Evolutionary conservation across 1,140 invertebrate genomes (phyloP).

Genomic region (Listronotus oregonensis): DNA sequence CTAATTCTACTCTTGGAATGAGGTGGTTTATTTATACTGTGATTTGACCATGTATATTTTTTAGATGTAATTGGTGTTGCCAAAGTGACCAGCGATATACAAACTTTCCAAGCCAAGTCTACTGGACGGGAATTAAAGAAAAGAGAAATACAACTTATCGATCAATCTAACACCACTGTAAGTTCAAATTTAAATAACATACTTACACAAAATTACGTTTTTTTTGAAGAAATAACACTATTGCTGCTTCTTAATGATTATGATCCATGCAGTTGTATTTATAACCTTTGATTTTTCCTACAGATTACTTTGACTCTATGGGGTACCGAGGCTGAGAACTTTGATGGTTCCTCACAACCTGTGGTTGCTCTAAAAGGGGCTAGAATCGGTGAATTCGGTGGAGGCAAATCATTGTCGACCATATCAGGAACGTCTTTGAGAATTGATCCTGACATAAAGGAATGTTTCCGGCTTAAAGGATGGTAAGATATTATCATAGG

Average conservation of each 20-base stretch:
- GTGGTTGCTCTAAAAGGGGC: constrained; percentile 84
- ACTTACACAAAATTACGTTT: too few species aligned
- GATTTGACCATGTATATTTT: constrained; percentile 36
- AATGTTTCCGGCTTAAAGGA: constrained; percentile 81
- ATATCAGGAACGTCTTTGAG: constrained; percentile 66
- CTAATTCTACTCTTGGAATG: too few species aligned
- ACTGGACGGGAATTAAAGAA: constrained; percentile 87
- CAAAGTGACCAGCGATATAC: constrained; percentile 73
- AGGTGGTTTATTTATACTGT: too few species aligned
- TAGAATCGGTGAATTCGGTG: constrained; percentile 74
- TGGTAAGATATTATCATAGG: too few species aligned
- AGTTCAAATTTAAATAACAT: constrained; percentile 40
- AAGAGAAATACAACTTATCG: constrained; percentile 85
- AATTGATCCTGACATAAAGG: constrained; percentile 85
- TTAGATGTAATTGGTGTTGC: constrained; percentile 91
- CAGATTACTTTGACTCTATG: constrained; percentile 74
- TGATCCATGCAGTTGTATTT: neutral
- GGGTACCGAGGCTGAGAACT: constrained; percentile 83
- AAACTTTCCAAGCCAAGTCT: constrained; percentile 71
- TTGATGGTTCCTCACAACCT: constrained; percentile 75
- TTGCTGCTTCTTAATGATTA: neutral
- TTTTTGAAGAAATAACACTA: too few species aligned
- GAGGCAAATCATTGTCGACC: constrained; percentile 71
- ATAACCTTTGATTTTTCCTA: constrained; percentile 11
- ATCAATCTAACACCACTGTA: constrained; percentile 81